Base-by-base conservation (phyloP, 2,888 invertebrate genomes). In the Chorisops tibialis region DNA sequence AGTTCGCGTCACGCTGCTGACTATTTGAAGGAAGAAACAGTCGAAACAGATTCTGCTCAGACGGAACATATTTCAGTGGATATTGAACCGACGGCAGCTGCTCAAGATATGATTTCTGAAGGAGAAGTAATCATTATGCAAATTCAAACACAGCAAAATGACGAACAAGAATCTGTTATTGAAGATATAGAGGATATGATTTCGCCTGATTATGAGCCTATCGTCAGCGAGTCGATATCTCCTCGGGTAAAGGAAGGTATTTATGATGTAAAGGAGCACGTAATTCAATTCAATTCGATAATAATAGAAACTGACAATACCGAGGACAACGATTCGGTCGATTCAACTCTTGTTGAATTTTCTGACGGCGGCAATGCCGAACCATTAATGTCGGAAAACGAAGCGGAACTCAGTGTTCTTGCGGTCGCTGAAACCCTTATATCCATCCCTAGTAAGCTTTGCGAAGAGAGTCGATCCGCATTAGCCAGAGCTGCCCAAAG, bases 371-470 rank as follows among this genome's bases (percentile, higher is more conserved):
- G 35, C 2, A 67, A 65, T 30, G 18, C 56, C 12, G 43, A 56
- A 18, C 16, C 30, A 16, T 6, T 35, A 12, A 24, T 45, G 30
- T 16, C 35, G 1, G 45, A 56, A 9, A 56, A 9, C 18, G 56
- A 56, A n/a, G 35, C 43, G 30, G 56, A 56, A 35, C 21, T 56
- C 18, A 56, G 16, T 45, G 68, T 67, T 39, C 38, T 69, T 12
- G 67, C 65, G 22, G 68, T 67, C 0, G 69, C 67, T 30, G 68
- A 69, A 60, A 66, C 69, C 2, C 51, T 69, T 37, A 63, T 69
- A 11, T 67, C 67, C 47, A 68, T 69, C 52, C 69, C 69, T 22
- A 65, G 63, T 18, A 56, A 59, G 47, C 50, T 64, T 16, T 48
- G 18, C 21, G 18, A 24, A 3, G 56, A 56, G 16, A 56, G 30